Evolutionary conservation across 1,140 invertebrate genomes (phyloP).

Genomic region (Listronotus bonariensis): DNA sequence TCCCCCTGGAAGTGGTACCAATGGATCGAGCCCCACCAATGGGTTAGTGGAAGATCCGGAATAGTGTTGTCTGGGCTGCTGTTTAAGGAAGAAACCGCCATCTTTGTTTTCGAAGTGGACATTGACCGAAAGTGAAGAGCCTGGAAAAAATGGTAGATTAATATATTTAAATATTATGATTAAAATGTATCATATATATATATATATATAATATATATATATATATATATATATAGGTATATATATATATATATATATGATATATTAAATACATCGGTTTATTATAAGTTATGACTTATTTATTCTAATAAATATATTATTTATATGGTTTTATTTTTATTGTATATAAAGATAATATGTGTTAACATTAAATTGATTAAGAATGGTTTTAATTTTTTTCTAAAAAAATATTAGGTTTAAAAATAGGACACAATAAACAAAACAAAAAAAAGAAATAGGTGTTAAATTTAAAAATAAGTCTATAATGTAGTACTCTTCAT

Average conservation of each 20-base stretch:
- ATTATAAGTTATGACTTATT: no score
- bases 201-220: conserved; percentile 28
- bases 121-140: conserved; percentile 65
- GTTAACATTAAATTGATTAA: no score
- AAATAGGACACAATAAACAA: no score
- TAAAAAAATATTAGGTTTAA: no score
- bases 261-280: neutral
- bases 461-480: no score
- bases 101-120: conserved; percentile 90
- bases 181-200: conserved; percentile 20
- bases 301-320: no score
- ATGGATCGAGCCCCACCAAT: conserved; percentile 47
- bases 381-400: no score
- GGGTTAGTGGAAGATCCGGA: conserved; percentile 37
- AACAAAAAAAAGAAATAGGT: no score
- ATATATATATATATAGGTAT: conserved; percentile 22
- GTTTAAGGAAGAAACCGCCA: conserved; percentile 85
- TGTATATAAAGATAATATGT: no score
- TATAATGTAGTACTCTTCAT: no score
- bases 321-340: no score
- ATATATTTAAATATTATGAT: no score
- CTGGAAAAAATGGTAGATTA: conserved; percentile 42
- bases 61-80: conserved; percentile 69
- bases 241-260: conserved; percentile 10
- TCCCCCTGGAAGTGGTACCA: conserved; percentile 55